phyloP scores from a whole-genome alignment of 2,113 vertebrate species.

The Meriones unguiculatus region DNA sequence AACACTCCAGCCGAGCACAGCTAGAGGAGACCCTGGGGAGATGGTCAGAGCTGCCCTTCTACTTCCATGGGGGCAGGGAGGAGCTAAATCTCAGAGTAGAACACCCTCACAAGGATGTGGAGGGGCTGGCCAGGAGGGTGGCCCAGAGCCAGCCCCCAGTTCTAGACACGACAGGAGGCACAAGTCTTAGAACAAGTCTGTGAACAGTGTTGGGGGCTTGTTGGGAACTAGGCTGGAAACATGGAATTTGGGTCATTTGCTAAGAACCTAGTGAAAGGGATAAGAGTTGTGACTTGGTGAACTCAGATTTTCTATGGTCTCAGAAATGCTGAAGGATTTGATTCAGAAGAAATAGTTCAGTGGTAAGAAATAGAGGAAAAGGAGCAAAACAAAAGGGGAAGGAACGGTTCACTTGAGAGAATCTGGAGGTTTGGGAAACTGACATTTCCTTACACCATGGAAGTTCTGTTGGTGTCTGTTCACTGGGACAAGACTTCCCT shows the following conservation, averaged over 20 bases:
- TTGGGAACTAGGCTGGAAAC: background rate
- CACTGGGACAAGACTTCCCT: background rate
- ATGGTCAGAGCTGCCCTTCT: background rate
- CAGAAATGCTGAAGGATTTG: background rate
- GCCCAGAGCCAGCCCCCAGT: rapidly evolving
- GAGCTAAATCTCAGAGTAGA: background rate
- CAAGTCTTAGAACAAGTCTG: background rate
- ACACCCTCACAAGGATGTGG: rapidly evolving
- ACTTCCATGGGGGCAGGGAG: rapidly evolving
- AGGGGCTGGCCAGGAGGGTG: background rate
- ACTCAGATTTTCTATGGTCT: background rate
- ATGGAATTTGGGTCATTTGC: background rate
- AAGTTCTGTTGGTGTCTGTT: background rate
- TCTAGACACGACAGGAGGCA: rapidly evolving
- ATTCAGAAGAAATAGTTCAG: background rate
- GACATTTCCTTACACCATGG: background rate
- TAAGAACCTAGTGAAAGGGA: background rate
- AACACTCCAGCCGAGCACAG: background rate
- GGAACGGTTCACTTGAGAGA: background rate
- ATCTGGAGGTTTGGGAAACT: background rate
- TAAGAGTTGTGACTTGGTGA: background rate
- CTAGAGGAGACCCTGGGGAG: background rate
- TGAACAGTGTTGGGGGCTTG: rapidly evolving
- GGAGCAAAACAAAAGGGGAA: rapidly evolving
- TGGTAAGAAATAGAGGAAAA: background rate